Evolutionary conservation across 2,113 vertebrate species (phyloP).

Genomic region (Struthidea cinerea): DNA sequence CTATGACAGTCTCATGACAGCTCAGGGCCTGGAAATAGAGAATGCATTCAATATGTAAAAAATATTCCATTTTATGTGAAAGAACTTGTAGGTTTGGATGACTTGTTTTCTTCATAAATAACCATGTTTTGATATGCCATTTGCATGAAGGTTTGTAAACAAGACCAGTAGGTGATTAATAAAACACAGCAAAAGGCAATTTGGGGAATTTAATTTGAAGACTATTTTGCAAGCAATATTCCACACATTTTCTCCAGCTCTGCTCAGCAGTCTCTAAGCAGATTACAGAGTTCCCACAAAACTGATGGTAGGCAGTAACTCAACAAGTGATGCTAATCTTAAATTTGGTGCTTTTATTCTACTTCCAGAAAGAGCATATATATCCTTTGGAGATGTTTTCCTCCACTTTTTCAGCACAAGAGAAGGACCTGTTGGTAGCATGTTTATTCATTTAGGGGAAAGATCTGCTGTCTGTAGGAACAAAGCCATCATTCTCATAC

Average conservation of each 20-base stretch:
- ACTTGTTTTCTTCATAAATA: slow-evolving; percentile 44
- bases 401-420: neutral
- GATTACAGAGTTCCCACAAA: neutral
- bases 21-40: neutral
- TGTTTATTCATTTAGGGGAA: slow-evolving; percentile 17
- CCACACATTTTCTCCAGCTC: neutral
- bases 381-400: neutral
- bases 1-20: neutral
- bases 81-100: neutral
- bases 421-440: neutral
- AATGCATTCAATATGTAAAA: neutral
- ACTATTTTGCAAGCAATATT: slow-evolving; percentile 37
- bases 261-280: neutral
- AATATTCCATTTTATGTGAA: neutral
- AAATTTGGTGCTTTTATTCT: neutral
- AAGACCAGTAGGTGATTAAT: slow-evolving; percentile 19
- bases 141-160: slow-evolving; percentile 33
- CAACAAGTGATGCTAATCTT: neutral
- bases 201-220: slow-evolving; percentile 26
- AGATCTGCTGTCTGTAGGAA: neutral
- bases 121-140: neutral
- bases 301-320: neutral
- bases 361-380: neutral
- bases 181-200: neutral
- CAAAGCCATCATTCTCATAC: neutral